Percentiles rank a stretch among this genome's conserved stretches.
Evolutionary conservation across 2,113 vertebrate species (phyloP).

Genomic region (Grallaria varia): DNA sequence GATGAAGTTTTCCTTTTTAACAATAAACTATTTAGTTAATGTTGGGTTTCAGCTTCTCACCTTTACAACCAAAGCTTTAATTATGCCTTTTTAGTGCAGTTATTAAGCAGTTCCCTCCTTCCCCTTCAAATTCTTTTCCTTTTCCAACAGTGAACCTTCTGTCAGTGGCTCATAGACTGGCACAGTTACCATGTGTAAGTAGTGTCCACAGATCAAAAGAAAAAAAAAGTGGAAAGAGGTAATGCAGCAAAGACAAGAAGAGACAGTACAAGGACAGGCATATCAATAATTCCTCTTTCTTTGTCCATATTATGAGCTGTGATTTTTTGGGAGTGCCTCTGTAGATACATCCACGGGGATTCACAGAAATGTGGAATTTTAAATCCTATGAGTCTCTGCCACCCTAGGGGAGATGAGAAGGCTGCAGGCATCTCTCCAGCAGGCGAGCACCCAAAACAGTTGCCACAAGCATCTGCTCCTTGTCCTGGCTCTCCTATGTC

Average conservation of each 20-base stretch:
- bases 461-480: background rate
- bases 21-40: constrained; percentile 50
- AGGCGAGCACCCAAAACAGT: accelerated
- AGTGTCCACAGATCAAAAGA: background rate
- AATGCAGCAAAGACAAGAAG: background rate
- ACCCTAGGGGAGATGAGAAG: background rate
- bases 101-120: background rate
- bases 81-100: constrained; percentile 31
- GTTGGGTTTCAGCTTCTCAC: background rate
- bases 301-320: background rate
- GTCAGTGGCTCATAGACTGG: background rate
- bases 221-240: background rate
- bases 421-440: background rate
- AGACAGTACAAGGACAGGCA: background rate
- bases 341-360: background rate
- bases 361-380: background rate
- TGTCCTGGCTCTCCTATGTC: background rate
- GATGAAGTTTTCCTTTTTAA: constrained; percentile 33
- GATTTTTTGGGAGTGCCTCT: background rate
- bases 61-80: constrained; percentile 27
- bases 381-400: background rate
- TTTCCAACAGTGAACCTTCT: constrained; percentile 45
- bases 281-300: background rate
- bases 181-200: background rate
- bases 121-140: background rate